Evolutionary conservation across 2,113 vertebrate species (phyloP).

Genomic region (Bubo blakistoni): DNA sequence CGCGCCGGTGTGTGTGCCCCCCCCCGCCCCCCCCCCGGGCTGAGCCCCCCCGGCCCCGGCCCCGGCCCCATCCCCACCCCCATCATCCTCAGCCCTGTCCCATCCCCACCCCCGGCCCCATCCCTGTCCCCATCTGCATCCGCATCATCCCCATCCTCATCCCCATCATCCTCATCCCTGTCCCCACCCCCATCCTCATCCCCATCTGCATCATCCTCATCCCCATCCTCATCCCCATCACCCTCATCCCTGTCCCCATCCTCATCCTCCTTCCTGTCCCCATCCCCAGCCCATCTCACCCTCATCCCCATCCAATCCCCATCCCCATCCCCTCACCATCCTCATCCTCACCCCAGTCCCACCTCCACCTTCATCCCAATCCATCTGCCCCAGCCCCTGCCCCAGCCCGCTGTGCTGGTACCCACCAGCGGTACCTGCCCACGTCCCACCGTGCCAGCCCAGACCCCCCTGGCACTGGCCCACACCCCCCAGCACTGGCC

Average conservation of each 20-base stretch:
- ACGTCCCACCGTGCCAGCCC: no score
- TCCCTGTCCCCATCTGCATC: neutral
- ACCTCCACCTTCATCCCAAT: neutral
- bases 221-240: neutral
- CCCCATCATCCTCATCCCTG: neutral
- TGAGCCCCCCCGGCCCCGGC: neutral
- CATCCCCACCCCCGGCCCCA: neutral
- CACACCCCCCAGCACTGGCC: neutral
- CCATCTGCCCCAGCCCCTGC: neutral
- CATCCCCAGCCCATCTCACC: neutral
- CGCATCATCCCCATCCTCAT: neutral
- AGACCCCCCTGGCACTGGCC: neutral
- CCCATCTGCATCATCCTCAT: neutral
- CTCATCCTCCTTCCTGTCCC: no score
- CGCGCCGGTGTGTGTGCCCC: no score
- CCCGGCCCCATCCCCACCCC: neutral
- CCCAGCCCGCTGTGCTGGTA: neutral
- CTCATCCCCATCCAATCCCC: neutral
- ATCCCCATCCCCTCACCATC: neutral
- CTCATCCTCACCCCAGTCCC: neutral
- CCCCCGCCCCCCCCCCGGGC: neutral
- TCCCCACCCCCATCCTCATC: neutral
- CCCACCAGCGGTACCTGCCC: neutral
- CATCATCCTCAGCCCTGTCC: neutral
- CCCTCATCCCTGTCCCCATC: neutral